These are phyloP conservation scores for Spodoptera frugiperda DNA, from an alignment of 1,140 invertebrate species.

Conservation along the genomic window DNA sequence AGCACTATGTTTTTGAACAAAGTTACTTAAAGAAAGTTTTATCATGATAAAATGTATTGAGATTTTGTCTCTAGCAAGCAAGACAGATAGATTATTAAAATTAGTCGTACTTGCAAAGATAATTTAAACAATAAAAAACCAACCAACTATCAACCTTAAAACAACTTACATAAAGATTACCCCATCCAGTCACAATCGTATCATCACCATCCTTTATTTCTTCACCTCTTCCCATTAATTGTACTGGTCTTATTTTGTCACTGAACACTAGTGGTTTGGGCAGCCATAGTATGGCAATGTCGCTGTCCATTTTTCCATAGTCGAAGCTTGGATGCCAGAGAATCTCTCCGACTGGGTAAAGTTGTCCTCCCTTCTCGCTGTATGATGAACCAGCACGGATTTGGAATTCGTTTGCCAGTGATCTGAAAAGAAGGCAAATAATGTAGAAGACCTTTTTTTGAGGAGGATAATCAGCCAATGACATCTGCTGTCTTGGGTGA, in stretches of 20 bases:
- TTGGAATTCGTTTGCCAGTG: constrained; percentile 57
- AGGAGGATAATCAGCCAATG: too few relatives aligned
- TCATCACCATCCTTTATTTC: constrained; percentile 72
- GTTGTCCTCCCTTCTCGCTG: constrained; percentile 65
- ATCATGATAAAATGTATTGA: too few relatives aligned
- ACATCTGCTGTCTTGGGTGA: too few relatives aligned
- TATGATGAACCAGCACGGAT: constrained; percentile 75
- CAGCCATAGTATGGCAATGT: constrained; percentile 88
- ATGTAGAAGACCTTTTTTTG: too few relatives aligned
- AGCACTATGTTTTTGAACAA: too few relatives aligned
- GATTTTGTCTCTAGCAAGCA: too few relatives aligned
- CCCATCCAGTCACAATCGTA: constrained; percentile 77
- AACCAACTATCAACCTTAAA: not conserved
- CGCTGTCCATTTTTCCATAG: constrained; percentile 80
- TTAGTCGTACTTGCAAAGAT: too few relatives aligned
- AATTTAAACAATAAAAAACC: too few relatives aligned
- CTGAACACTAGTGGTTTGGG: constrained; percentile 85
- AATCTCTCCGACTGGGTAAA: constrained; percentile 69
- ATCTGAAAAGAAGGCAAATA: constrained; percentile 56
- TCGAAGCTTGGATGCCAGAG: constrained; percentile 68
- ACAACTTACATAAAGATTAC: constrained; percentile 66
- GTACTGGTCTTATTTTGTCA: constrained; percentile 81
- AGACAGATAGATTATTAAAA: too few relatives aligned
- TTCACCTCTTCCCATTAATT: constrained; percentile 79
- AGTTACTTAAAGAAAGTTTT: too few relatives aligned